phyloP scores from a whole-genome alignment of 2,113 vertebrate genomes.

The Anarhynchus alexandrinus region DNA sequence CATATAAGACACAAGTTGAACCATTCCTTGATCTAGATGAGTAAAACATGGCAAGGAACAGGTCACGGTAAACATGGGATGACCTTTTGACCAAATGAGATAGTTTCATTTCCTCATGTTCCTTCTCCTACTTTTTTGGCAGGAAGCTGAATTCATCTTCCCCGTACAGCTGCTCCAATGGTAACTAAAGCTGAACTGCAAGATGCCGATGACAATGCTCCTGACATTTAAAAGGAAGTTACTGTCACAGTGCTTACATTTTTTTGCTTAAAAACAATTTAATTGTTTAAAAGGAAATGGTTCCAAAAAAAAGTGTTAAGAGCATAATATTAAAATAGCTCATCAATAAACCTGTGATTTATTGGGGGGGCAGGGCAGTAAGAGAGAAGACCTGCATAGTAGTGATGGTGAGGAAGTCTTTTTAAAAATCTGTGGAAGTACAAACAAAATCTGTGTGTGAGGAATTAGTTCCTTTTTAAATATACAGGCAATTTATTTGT shows the following conservation, averaged over 20 bases:
- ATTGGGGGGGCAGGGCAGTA: fast-evolving
- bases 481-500: neutral
- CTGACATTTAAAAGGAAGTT: neutral
- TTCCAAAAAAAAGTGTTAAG: neutral
- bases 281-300: neutral
- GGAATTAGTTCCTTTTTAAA: neutral
- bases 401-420: neutral
- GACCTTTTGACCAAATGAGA: neutral
- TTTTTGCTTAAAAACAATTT: neutral
- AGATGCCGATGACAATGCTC: neutral
- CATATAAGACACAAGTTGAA: neutral
- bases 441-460: neutral
- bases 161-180: neutral
- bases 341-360: neutral
- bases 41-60: neutral
- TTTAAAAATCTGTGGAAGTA: neutral
- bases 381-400: neutral
- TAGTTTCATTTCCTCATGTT: neutral
- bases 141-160: neutral
- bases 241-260: neutral
- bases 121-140: neutral
- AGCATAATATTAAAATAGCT: neutral
- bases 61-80: neutral
- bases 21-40: neutral
- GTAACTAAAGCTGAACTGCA: neutral